These are phyloP conservation scores for Sycobia sp. DNA, from an alignment of 1,140 invertebrate species.

Conservation along the genomic window DNA sequence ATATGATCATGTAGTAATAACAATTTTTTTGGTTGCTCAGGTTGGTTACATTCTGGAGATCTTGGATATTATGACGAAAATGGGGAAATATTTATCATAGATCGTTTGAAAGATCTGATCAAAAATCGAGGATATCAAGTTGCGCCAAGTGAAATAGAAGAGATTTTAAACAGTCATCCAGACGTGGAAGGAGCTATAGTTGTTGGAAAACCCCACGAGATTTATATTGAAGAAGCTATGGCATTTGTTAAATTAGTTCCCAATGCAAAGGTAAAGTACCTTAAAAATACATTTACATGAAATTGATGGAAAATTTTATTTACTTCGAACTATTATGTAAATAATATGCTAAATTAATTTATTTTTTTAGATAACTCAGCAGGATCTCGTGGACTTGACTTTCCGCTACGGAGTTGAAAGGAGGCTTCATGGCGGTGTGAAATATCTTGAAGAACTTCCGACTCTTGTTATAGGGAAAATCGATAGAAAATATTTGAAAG, in stretches of 20 bases:
- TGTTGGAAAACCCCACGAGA: constrained; percentile 67
- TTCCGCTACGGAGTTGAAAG: constrained; percentile 53
- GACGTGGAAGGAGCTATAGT: constrained; percentile 71
- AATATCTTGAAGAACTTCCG: constrained; percentile 67
- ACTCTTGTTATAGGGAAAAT: constrained; percentile 70
- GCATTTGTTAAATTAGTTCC: constrained; percentile 64
- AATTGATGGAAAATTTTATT: not conserved
- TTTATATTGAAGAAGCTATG: constrained; percentile 67
- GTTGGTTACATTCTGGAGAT: constrained; percentile 49
- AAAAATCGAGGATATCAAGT: constrained; percentile 53
- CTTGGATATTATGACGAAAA: constrained; percentile 58
- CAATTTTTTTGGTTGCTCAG: constrained; percentile 15
- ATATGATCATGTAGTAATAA: not conserved
- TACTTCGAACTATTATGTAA: not conserved
- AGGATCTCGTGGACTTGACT: constrained; percentile 45
- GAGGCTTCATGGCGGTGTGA: constrained; percentile 64
- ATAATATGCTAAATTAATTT: not conserved
- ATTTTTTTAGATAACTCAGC: constrained; percentile 41
- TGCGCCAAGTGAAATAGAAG: constrained; percentile 64
- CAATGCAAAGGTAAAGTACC: constrained; percentile 41
- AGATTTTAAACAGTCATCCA: constrained; percentile 68
- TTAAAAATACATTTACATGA: too few relatives aligned
- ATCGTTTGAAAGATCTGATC: constrained; percentile 68
- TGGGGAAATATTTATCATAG: constrained; percentile 60
- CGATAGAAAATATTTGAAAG: constrained; percentile 59